phyloP scores from a whole-genome alignment of 92 coral and sea anemone genomes.

The Palythoa caribaeorum region DNA sequence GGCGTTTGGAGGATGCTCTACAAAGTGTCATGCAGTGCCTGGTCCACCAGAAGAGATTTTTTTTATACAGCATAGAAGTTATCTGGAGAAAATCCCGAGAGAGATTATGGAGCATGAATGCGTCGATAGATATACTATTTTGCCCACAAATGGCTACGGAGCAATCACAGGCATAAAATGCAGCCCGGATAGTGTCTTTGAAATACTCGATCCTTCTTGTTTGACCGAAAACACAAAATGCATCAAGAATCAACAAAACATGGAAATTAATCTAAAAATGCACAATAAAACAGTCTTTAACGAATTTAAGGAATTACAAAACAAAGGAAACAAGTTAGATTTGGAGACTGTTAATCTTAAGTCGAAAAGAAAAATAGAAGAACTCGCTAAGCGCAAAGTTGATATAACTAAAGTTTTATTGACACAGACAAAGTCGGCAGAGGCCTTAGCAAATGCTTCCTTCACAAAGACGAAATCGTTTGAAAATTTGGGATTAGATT shows the following conservation, averaged over 20 bases:
- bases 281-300: conserved; percentile 9
- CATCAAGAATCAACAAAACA: neutral
- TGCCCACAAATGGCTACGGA: conserved; percentile 19
- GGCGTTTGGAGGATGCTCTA: conserved; percentile 26
- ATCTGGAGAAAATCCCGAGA: neutral
- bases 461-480: neutral
- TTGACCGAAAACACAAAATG: neutral
- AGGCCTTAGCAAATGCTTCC: neutral
- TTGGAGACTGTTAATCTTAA: neutral
- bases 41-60: neutral
- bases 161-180: neutral
- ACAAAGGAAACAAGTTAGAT: conserved; percentile 3
- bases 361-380: neutral
- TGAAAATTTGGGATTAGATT: conserved; percentile 4
- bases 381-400: neutral
- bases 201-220: neutral
- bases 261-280: neutral
- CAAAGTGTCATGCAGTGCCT: conserved; percentile 4
- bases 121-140: neutral
- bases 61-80: neutral
- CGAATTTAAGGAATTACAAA: neutral
- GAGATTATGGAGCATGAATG: conserved; percentile 10
- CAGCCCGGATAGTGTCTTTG: neutral
- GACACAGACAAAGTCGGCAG: neutral
- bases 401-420: neutral